These are phyloP conservation scores for Trissonchulus latispiculum DNA, from an alignment of 2,888 invertebrate genomes.

Conservation along the genomic window DNA sequence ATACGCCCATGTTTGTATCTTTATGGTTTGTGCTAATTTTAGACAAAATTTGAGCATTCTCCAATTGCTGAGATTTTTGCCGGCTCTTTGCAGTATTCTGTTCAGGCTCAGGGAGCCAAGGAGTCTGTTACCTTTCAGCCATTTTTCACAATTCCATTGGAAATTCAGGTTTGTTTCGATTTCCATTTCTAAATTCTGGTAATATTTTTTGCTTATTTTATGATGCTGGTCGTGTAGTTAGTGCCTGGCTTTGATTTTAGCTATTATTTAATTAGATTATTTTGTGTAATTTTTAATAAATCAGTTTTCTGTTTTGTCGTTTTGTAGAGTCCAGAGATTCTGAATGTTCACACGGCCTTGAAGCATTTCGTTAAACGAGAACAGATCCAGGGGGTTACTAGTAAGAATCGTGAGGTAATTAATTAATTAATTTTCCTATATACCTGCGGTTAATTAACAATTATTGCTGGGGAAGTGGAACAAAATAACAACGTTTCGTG, in stretches of 20 bases:
- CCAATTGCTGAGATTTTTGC: constrained; percentile 86
- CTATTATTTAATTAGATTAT: too few species aligned
- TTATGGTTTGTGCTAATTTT: constrained; percentile 23
- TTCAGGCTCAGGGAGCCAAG: constrained; percentile 60
- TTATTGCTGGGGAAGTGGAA: too few species aligned
- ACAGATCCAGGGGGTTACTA: not conserved
- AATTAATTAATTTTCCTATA: not conserved
- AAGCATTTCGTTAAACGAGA: not conserved
- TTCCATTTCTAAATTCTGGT: too few species aligned
- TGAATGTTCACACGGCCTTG: constrained; percentile 7
- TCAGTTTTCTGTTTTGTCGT: not conserved
- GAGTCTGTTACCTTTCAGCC: constrained; percentile 86
- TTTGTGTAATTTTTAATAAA: too few species aligned
- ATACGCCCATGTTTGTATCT: constrained; percentile 10
- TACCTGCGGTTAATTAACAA: too few species aligned
- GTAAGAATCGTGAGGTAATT: not conserved
- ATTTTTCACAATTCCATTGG: constrained; percentile 85
- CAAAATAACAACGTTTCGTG: too few species aligned
- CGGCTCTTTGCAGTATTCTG: constrained; percentile 72
- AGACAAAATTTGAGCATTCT: constrained; percentile 66
- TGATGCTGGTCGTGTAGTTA: too few species aligned
- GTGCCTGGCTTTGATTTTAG: too few species aligned
- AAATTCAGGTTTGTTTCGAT: constrained; percentile 71
- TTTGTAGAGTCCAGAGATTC: constrained; percentile 9
- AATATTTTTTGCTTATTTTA: too few species aligned